phyloP scores from a whole-genome alignment of 1,140 invertebrate genomes.

The Magallana gigas region DNA sequence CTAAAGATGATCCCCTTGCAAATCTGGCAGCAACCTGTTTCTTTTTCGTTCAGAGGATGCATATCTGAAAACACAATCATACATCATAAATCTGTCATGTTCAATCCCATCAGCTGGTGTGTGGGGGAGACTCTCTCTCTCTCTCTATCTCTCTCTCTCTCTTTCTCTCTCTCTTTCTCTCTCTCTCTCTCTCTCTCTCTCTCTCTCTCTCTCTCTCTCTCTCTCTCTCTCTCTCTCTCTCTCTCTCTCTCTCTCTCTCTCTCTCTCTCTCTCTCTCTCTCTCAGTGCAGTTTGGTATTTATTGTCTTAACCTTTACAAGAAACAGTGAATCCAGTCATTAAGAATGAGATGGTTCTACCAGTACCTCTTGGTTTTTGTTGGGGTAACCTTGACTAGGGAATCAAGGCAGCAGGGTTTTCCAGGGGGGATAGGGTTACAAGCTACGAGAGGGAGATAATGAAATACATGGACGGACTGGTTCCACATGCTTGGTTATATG shows the following conservation, averaged over 20 bases:
- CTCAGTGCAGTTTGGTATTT: background rate
- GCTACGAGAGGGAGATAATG: background rate
- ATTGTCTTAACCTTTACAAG: background rate
- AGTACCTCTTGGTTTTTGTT: too few relatives aligned
- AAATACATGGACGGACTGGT: background rate
- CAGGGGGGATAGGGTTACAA: background rate
- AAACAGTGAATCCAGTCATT: constrained; percentile 2
- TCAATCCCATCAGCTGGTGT: constrained; percentile 2
- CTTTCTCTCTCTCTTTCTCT: background rate
- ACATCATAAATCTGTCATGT: constrained; percentile 32
- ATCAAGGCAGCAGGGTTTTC: background rate
- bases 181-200: background rate
- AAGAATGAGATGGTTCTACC: background rate
- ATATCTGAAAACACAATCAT: background rate
- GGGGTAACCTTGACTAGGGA: background rate
- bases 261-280: background rate
- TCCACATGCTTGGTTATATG: background rate
- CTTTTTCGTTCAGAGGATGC: background rate
- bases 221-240: background rate
- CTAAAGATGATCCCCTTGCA: background rate
- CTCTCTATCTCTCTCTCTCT: background rate
- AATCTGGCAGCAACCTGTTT: background rate
- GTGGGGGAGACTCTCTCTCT: constrained; percentile 1
- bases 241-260: background rate
- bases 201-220: background rate